phyloP scores from a whole-genome alignment of 2,888 invertebrate species.

The Zygogramma bicolorata region DNA sequence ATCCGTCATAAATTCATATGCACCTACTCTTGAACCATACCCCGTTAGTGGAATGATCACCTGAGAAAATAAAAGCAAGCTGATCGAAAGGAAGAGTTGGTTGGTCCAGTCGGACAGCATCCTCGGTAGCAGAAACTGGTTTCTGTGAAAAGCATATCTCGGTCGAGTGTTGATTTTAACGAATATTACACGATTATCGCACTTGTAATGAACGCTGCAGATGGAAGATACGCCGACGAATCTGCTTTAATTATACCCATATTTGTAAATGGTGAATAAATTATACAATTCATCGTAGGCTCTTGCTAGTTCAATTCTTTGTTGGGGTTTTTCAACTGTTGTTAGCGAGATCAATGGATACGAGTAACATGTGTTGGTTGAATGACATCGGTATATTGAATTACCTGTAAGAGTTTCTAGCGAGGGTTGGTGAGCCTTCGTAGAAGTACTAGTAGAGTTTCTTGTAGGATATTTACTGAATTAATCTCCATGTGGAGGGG shows the following conservation, averaged over 20 bases:
- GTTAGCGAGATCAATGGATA: too few relatives aligned
- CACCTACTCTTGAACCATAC: neutral
- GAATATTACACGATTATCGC: slow-evolving; percentile 27
- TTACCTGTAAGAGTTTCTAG: too few relatives aligned
- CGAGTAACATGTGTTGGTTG: too few relatives aligned
- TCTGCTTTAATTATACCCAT: neutral
- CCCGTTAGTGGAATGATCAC: slow-evolving; percentile 35
- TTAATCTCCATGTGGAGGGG: too few relatives aligned
- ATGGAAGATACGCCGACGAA: neutral
- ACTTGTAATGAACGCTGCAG: neutral
- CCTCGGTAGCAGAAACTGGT: slow-evolving; percentile 21
- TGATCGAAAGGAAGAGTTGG: slow-evolving; percentile 50
- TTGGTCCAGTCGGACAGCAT: slow-evolving; percentile 43
- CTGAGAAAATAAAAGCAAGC: slow-evolving; percentile 55
- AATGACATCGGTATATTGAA: too few relatives aligned
- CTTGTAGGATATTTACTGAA: too few relatives aligned
- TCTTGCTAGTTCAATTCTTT: too few relatives aligned
- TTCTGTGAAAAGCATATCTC: slow-evolving; percentile 17
- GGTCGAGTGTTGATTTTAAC: slow-evolving; percentile 26
- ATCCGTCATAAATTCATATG: slow-evolving; percentile 6
- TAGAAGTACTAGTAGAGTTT: too few relatives aligned
- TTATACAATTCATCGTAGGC: too few relatives aligned
- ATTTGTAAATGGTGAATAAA: neutral
- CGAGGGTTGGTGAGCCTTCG: too few relatives aligned
- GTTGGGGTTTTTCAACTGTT: too few relatives aligned